Evolutionary conservation across 2,113 vertebrate species (phyloP).

Genomic region (Microcebus ravelobensis): DNA sequence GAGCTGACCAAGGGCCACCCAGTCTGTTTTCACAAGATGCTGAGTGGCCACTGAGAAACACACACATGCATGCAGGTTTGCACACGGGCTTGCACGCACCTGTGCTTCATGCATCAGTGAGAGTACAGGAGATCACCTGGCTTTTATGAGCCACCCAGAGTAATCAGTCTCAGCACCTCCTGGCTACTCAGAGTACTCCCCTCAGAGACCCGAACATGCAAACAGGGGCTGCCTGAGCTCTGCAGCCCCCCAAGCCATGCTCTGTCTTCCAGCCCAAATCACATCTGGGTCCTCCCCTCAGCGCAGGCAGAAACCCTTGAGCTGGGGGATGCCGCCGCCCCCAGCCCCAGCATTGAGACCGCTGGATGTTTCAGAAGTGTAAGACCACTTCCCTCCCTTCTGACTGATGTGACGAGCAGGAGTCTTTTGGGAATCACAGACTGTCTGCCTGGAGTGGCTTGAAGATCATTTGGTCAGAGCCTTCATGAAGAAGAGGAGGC

Average conservation of each 20-base stretch:
- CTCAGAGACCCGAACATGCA: background rate
- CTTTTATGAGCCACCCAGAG: background rate
- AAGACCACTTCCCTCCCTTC: background rate
- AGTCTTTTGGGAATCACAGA: background rate
- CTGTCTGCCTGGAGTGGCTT: background rate
- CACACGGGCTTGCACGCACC: background rate
- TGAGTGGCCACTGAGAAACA: background rate
- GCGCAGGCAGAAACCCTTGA: background rate
- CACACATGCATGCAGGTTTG: background rate
- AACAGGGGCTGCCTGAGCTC: background rate
- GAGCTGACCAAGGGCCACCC: background rate
- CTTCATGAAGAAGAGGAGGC: background rate
- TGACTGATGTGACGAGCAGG: background rate
- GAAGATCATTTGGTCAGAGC: background rate
- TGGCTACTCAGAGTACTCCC: background rate
- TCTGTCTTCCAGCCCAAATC: background rate
- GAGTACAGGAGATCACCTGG: background rate
- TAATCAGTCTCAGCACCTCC: background rate
- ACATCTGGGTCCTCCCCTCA: background rate
- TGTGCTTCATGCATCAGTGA: background rate
- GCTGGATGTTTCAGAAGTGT: background rate
- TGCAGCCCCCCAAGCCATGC: background rate
- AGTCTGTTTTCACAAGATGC: background rate
- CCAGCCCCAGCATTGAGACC: background rate
- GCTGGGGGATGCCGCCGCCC: background rate